Evolutionary conservation across 2,113 vertebrate species (phyloP), one percentile per base, ranked within the genome.

Genomic region (Clarias magur): DNA sequence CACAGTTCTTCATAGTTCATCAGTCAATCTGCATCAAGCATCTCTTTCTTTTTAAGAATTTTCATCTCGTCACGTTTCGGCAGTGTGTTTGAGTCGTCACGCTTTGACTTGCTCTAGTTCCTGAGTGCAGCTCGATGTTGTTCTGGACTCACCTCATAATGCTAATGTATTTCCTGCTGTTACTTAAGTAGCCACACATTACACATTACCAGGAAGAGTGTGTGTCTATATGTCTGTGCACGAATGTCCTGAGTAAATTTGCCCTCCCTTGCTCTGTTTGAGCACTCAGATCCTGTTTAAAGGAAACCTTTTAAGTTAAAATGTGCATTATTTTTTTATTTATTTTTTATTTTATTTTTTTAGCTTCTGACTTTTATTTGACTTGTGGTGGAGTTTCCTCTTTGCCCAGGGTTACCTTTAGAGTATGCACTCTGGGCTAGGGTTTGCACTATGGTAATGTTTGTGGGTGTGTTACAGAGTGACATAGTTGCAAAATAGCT

Each of bases 201-300:
- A 82, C 59, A 60, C 60, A 65, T 65, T 82, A 82, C 60, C 62
- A 67, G 81, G 62, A 82, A 67, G 62, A 67, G 19, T 27, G 38
- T 34, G 53, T 73, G 65, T 57, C 17, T 72, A 9, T 34, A 10
- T 68, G 67, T 84, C 10, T 57, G 60, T 48, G 59, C 16, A 9
- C 59, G 78, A 53, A 25, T 53, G 17, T 15, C 23, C 27, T 70
- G 38, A 73, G 70, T 42, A 54, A 6, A 25, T 53, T 25, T 76
- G 73, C 42, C 5, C 25, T 53, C 3, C 70, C 10, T 4, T 73
- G 34, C 19, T 0, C 68, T 21, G 30, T 72, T 38, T 30, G 0
- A 72, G 72, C 42, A n/a, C 42, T 53, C 38, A 53, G 73, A 76
- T 76, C 23, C 42, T 76, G 23, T 76, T 76, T 53, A 16, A 53